Base-by-base conservation (phyloP, 23 tunicate species). In the Halocynthia aurantium region DNA sequence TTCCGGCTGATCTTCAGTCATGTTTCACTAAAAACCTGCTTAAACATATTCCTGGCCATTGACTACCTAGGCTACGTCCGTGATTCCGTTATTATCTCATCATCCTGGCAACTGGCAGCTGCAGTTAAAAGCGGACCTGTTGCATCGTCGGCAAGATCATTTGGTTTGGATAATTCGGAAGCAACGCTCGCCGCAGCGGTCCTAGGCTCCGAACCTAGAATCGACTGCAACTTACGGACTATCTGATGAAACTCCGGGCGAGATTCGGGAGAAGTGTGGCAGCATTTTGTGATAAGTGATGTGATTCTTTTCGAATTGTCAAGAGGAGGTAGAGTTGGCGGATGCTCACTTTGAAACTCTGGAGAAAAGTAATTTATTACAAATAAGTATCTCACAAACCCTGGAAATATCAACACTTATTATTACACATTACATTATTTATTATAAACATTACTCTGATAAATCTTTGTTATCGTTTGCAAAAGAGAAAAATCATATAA, bases 231-330 rank as follows among this genome's bases (percentile, higher is more conserved):
- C 66, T 92, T 92, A 63, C 61, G 63, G 7, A 69, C 74, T 50
- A 92, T 92, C 76, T 84, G 98, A 18, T 70, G 67, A 22, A 92
- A 87, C n/a, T 92, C 98, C 5, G 98, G 98, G 0, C 98, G 77
- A 55, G 79, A 51, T 54, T 54, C 53, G 44, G 88, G 85, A 13
- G 18, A 12, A 8, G 54, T 6, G 13, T 79, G 92, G 69, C 98
- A 86, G 64, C 98, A 92, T 56, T 92, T 92, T 2, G 76, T 72
- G 53, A 92, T 92, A 7, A 92, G 80, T 54, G 98, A 86, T 20
- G 88, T 86, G 51, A 92, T 82, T 31, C 98, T 83, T 75, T 80
- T 82, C 51, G 92, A 81, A 51, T 62, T 73, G n/a, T 79, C 89
- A 10, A 92, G 75, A 15, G 92, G 75, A 31, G 92, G 93, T 17